Conservation (phyloP, 2,888 invertebrate species). For the Aphrophora alni region DNA sequence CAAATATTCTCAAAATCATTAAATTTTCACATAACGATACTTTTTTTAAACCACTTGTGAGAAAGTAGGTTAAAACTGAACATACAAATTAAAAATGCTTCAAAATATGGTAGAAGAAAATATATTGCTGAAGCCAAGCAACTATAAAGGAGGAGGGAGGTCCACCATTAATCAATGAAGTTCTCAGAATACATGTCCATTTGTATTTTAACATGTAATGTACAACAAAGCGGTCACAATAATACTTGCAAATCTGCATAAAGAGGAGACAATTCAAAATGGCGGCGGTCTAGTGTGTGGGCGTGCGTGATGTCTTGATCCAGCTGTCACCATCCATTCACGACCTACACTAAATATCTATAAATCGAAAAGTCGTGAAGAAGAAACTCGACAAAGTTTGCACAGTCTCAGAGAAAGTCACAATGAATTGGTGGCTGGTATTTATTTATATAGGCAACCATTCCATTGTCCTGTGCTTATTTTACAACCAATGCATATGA, state of each 20-base stretch:
- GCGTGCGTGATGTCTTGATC: constrained; percentile 9
- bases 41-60: no score
- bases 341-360: constrained; percentile 5
- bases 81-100: no score
- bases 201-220: constrained; percentile 6
- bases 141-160: background rate
- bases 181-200: background rate
- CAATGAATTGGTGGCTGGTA: background rate
- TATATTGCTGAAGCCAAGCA: background rate
- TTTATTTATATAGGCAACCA: background rate
- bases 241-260: constrained; percentile 9
- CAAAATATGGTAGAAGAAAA: no score
- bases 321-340: background rate
- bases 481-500: background rate
- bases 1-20: no score
- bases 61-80: no score
- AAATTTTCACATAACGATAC: no score
- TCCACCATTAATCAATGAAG: background rate
- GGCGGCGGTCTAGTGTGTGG: constrained; percentile 9
- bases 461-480: background rate
- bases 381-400: constrained; percentile 1
- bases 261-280: background rate
- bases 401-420: background rate
- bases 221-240: constrained; percentile 1
- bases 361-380: constrained; percentile 5